Percentiles rank a stretch among this genome's conserved stretches.
These are phyloP conservation scores for Odobenus rosmarus DNA, from an alignment of 2,113 vertebrate species.

Conservation along the genomic window DNA sequence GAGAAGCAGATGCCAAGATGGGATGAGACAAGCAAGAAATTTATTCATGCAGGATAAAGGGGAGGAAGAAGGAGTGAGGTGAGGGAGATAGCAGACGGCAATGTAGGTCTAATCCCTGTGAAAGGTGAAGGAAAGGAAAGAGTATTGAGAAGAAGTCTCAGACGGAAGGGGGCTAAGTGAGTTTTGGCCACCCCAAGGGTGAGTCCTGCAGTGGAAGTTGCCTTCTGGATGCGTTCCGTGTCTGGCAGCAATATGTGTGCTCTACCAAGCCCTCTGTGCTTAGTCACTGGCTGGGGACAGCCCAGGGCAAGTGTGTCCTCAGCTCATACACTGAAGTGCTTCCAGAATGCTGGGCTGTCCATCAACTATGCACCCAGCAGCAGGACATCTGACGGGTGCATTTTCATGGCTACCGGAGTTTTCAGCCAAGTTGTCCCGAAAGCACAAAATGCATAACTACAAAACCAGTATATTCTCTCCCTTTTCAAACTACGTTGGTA, in stretches of 20 bases:
- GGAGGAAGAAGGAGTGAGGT: background rate
- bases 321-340: background rate
- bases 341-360: background rate
- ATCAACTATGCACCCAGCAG: fast-evolving
- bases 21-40: background rate
- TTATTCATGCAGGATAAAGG: background rate
- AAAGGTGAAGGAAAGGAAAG: background rate
- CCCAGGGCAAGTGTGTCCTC: background rate
- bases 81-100: background rate
- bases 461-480: background rate
- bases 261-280: background rate
- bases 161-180: background rate
- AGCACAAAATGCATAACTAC: background rate
- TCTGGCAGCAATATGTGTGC: background rate
- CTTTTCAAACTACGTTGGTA: background rate
- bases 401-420: background rate
- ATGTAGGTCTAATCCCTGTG: background rate
- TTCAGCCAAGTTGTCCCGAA: background rate
- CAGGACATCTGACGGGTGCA: background rate
- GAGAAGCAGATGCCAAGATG: background rate
- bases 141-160: background rate
- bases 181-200: background rate
- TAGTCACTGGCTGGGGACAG: background rate
- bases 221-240: no score
- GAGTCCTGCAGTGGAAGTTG: background rate